Base-by-base conservation (phyloP, 2,113 vertebrate genomes). In the Eonycteris spelaea region DNA sequence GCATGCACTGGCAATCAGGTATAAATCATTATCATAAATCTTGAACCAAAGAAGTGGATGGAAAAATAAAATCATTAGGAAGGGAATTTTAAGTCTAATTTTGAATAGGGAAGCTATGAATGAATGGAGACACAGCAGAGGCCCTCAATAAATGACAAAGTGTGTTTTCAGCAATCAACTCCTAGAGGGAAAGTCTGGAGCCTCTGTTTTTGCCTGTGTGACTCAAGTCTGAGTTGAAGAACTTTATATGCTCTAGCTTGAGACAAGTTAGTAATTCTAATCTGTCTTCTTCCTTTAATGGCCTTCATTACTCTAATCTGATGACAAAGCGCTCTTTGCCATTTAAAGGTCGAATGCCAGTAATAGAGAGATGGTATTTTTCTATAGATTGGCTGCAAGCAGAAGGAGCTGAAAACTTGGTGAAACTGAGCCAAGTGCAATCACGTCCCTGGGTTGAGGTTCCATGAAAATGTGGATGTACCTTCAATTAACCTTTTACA, bases 341-440 rank as follows among this genome's bases (percentile, higher is more conserved):
- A 95, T 97, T 97, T 96, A 97, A 96, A 97, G 97, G 96, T 96
- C 94, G 10, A 77, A 95, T 88, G 96, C 87, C 95, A 97, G 94
- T 87, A 96, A 96, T 67, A 90, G 90, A 77, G 93, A 95, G 84
- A 92, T 45, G 88, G 96, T 80, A 74, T 95, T 98, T 97, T 96
- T 96, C 93, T 97, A 92, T 75, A 53, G 70, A 35, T 33, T 91
- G 92, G 87, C 51, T 2, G 40, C 70, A 51, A 67, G 95, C 79
- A 82, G 87, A 87, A 45, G 70, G 30, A 92, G 80, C 85, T 68
- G 88, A 86, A 93, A 89, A 80, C 59, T 4, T 10, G 51, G 95
- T 43, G 70, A 71, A 71, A 59, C 0, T 13, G 70, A 51, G 40
- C 86, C 92, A 85, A 85, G 35, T 30, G 38, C 71, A 83, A 55